Base-by-base conservation (phyloP, 2,888 invertebrate species). In the Diogma glabrata region DNA sequence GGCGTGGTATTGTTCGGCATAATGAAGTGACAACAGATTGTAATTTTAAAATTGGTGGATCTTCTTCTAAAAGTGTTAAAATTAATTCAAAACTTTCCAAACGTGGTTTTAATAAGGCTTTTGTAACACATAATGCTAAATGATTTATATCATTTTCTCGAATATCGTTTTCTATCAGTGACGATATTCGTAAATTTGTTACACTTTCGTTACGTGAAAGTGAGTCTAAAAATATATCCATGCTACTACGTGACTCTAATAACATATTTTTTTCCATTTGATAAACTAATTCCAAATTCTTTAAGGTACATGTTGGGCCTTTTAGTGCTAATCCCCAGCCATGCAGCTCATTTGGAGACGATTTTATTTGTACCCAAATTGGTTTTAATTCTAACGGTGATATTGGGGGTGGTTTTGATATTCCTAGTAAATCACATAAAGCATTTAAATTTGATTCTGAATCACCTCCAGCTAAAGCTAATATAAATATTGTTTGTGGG, bases 11-110 rank as follows among this genome's bases (percentile, higher is more conserved):
- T 3, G 62, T 57, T 48, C 61, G 57, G 55, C 74, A 75, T 51
- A 76, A 62, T n/a, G 74, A 72, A 54, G 72, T 71, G 23, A 76
- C 74, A 51, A 76, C 70, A 52, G 74, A 69, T 60, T 76, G 75
- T 54, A 76, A 64, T 56, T 74, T 71, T 56, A 60, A 63, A 58
- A 62, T 58, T 47, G 64, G 75, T 12, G 74, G 72, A 50, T 74
- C 72, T 57, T 76, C 75, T 59, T 76, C 75, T 40, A 76, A 61
- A 47, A 75, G 70, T 0, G 75, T 75, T 58, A 76, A 70, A 49
- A 73, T 72, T 46, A 76, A 62, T 58, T 76, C 75, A 54, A 76
- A 72, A 55, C 71, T 72, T 60, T 73, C 71, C 22, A 75, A 64
- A 49, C 71, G 65, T 51, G 73, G 71, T 58, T 75, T 75, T 9